Conservation (phyloP, 53 echinoderm and acorn worm species). For the Actinopyga echinites region DNA sequence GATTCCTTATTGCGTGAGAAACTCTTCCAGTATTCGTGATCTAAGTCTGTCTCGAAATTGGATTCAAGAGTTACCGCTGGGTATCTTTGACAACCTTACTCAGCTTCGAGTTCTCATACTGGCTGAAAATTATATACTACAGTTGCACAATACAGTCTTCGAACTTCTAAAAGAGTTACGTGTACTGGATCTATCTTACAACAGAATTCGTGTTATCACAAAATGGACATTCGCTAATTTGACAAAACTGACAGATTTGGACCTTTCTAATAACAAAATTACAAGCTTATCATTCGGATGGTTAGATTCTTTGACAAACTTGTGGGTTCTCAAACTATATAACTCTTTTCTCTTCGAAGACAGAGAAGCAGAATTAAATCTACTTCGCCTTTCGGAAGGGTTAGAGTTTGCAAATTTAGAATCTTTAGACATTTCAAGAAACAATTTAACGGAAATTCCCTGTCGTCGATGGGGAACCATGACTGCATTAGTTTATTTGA, state of each 20-base stretch:
- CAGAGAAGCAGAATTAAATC: slow-evolving; percentile 8
- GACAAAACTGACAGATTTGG: slow-evolving; percentile 71
- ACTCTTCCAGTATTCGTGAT: slow-evolving; percentile 49
- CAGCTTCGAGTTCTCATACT: slow-evolving; percentile 67
- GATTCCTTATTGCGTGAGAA: background rate
- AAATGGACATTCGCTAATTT: slow-evolving; percentile 57
- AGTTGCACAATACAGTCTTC: slow-evolving; percentile 57
- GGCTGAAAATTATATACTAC: slow-evolving; percentile 53
- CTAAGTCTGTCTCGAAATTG: slow-evolving; percentile 59
- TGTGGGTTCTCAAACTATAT: slow-evolving; percentile 68
- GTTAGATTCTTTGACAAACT: slow-evolving; percentile 58
- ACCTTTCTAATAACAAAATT: slow-evolving; percentile 64
- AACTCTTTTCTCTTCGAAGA: slow-evolving; percentile 13
- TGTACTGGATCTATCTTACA: slow-evolving; percentile 69
- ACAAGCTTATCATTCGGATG: slow-evolving; percentile 58
- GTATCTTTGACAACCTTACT: slow-evolving; percentile 62
- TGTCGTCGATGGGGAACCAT: slow-evolving; percentile 45
- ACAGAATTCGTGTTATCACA: slow-evolving; percentile 52
- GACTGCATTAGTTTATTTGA: slow-evolving; percentile 5
- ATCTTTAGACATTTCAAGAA: slow-evolving; percentile 50
- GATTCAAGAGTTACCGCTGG: slow-evolving; percentile 27
- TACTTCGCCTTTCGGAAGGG: slow-evolving; percentile 12
- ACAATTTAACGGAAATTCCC: slow-evolving; percentile 56
- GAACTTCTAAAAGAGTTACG: slow-evolving; percentile 51
- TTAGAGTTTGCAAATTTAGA: slow-evolving; percentile 54